Conservation (phyloP, 2,888 invertebrate genomes). For the Drosophila tanythrix region DNA sequence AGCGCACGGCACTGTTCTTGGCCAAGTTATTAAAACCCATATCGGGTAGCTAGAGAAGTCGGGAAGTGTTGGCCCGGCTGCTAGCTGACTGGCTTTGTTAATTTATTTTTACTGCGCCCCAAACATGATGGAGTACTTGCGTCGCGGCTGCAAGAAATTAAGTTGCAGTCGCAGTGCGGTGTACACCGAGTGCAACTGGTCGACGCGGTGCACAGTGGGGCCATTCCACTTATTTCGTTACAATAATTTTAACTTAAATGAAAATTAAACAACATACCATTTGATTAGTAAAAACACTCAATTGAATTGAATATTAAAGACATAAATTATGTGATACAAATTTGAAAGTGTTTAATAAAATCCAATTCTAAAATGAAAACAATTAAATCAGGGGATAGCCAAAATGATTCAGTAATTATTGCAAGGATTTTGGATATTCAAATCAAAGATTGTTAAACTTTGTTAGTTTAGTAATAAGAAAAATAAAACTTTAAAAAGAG, state of each 20-base stretch:
- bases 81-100: conserved; percentile 50
- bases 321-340: neutral
- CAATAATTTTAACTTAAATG: neutral
- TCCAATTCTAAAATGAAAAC: too few relatives aligned
- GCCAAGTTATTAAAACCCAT: conserved; percentile 61
- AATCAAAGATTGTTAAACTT: neutral
- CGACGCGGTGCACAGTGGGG: neutral
- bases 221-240: neutral
- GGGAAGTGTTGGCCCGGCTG: conserved; percentile 38
- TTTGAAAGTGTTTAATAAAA: too few relatives aligned
- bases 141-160: conserved; percentile 59
- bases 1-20: conserved; percentile 19
- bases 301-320: neutral
- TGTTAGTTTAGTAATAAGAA: neutral
- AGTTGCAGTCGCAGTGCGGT: conserved; percentile 57
- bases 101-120: conserved; percentile 67
- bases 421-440: neutral
- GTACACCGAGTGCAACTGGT: conserved; percentile 12
- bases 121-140: conserved; percentile 67
- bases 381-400: too few relatives aligned
- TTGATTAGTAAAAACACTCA: neutral
- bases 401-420: neutral
- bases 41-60: conserved; percentile 58
- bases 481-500: neutral
- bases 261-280: neutral